Base-by-base conservation (phyloP, 2,113 vertebrate genomes). In the Gallinago media region DNA sequence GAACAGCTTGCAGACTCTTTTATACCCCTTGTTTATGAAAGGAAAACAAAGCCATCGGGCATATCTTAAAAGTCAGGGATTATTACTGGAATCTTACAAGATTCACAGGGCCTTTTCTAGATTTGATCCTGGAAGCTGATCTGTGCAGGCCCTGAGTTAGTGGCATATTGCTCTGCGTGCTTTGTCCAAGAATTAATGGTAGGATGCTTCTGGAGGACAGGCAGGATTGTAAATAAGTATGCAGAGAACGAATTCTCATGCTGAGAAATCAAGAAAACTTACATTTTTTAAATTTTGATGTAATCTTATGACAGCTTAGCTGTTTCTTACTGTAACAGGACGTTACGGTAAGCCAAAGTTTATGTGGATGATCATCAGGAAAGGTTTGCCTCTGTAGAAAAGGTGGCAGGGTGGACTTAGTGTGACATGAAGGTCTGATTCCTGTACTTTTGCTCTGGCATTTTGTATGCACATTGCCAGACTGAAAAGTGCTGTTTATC, bases 271-370 rank as follows among this genome's bases (percentile, higher is more conserved):
- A 56, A 68, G 32, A 79, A 84, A 66, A n/a, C 3, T 2, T 34
- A 8, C 0, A 9, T 27, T 73, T 81, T 81, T 73, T 4, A 1
- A 71, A 50, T 67, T 67, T 26, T 32, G 59, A 9, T 4, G 4
- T 67, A 34, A 68, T 44, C 36, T 82, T n/a, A 44, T 0, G 0
- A 26, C 7, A 36, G 5, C 1, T 47, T 46, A 26, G 14, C 17
- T 42, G 4, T 58, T 82, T 72, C 16, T 76, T 52, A 40, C 10
- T 15, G 14, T 42, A 47, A 36, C 11, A 71, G 31, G 66, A 29
- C 14, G 6, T 5, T 49, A n/a, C 29, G 72, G 38, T 3, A 81
- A 78, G 29, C 29, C 40, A 44, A 54, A 61, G 10, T 10, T 91
- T 15, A 4, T 10, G 5, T 14, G 3, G 21, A 7, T 8, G 14